These are phyloP conservation scores for Belonocnema kinseyi DNA, from an alignment of 1,140 invertebrate species.

Conservation along the genomic window DNA sequence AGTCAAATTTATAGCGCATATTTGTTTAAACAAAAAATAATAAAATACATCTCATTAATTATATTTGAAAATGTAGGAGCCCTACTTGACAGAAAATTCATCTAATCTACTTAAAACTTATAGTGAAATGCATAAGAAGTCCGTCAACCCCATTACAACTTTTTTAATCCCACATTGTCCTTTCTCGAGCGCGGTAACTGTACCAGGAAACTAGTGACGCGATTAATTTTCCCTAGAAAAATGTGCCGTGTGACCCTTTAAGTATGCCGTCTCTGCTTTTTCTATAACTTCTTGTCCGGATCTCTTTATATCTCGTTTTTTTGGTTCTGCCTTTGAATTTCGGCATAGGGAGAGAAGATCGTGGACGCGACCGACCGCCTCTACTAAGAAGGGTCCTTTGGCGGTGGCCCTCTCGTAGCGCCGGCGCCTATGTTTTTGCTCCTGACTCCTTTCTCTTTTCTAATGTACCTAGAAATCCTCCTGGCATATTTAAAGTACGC, in stretches of 20 bases:
- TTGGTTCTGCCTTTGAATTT: constrained; percentile 48
- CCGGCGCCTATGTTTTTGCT: constrained; percentile 57
- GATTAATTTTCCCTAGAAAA: constrained; percentile 59
- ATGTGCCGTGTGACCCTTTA: constrained; percentile 54
- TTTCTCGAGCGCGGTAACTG: constrained; percentile 46
- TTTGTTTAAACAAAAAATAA: too few relatives aligned
- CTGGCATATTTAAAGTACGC: constrained; percentile 37
- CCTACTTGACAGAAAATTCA: too few relatives aligned
- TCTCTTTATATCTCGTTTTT: constrained; percentile 38
- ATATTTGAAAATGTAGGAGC: too few relatives aligned
- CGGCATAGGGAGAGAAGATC: constrained; percentile 39
- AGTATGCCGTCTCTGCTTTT: constrained; percentile 51
- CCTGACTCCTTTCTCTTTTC: constrained; percentile 35
- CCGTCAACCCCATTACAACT: constrained; percentile 11
- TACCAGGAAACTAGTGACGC: constrained; percentile 52
- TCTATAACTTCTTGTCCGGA: constrained; percentile 49
- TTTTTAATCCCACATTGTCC: constrained; percentile 25
- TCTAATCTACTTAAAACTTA: too few relatives aligned
- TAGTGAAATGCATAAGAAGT: not conserved
- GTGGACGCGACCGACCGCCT: constrained; percentile 37
- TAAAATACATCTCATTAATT: too few relatives aligned
- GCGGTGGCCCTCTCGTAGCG: constrained; percentile 47
- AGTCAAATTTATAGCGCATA: too few relatives aligned
- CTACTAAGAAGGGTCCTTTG: constrained; percentile 55
- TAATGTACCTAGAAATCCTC: constrained; percentile 43